Evolutionary conservation across 2,888 invertebrate species (phyloP).

Genomic region (Imbricaverruca yamaguchii): DNA sequence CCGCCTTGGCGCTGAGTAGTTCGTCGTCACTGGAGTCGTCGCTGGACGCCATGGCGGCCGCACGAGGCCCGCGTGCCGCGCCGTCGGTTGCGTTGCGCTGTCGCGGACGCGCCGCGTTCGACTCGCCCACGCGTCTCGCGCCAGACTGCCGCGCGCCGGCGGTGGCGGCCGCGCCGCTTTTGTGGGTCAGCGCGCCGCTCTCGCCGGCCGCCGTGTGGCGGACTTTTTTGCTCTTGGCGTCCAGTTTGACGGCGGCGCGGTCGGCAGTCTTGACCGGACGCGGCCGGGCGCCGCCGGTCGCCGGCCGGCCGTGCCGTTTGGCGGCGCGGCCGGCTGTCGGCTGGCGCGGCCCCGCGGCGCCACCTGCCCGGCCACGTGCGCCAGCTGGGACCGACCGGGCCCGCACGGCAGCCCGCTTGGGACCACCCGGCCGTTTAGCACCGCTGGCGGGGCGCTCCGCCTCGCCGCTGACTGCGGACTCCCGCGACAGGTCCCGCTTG

Average conservation of each 20-base stretch:
- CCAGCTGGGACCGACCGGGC: not conserved
- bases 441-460: not conserved
- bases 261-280: not conserved
- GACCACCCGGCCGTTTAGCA: not conserved
- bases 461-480: not conserved
- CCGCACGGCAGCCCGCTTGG: not conserved
- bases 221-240: not conserved
- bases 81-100: too few species aligned
- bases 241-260: not conserved
- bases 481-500: not conserved
- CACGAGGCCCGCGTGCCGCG: too few species aligned
- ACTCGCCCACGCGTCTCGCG: not conserved
- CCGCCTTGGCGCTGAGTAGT: not conserved
- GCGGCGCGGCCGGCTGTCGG: not conserved
- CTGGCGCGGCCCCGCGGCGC: not conserved
- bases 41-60: not conserved
- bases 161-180: not conserved
- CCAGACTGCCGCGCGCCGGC: not conserved
- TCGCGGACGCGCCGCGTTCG: not conserved
- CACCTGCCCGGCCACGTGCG: not conserved
- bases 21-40: constrained; percentile 3
- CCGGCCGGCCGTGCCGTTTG: not conserved
- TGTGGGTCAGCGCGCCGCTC: constrained; percentile 13
- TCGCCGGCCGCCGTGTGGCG: not conserved
- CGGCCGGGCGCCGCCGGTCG: not conserved